phyloP scores from a whole-genome alignment of 2,797 vertebrate genomes.

The Notamacropus eugenii region DNA sequence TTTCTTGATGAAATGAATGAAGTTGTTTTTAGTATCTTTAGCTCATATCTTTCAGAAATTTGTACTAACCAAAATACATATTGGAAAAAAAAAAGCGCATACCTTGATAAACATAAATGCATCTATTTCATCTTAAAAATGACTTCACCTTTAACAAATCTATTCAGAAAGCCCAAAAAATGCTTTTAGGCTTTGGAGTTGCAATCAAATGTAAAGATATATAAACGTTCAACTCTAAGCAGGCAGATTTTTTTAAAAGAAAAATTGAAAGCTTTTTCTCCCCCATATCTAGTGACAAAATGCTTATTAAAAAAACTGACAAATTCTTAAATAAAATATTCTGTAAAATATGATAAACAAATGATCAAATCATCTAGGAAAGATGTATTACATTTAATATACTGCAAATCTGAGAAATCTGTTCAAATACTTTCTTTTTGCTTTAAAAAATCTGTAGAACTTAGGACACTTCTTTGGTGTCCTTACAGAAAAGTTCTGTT shows the following conservation, averaged over 20 bases:
- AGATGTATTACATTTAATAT: not conserved
- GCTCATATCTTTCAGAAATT: not conserved
- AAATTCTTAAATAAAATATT: not conserved
- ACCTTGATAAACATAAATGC: not conserved
- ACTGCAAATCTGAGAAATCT: not conserved
- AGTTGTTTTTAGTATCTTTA: not conserved
- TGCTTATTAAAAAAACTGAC: not conserved
- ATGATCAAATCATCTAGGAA: not conserved
- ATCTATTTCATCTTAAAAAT: not conserved
- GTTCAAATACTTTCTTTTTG: not conserved
- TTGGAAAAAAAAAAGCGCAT: rapidly evolving
- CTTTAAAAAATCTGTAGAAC: not conserved
- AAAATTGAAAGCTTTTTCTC: not conserved
- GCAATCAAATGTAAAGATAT: not conserved
- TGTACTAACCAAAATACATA: not conserved
- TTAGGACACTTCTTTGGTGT: not conserved
- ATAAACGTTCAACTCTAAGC: not conserved
- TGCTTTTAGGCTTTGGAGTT: not conserved
- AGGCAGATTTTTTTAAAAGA: slow-evolving; percentile 10
- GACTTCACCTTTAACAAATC: not conserved
- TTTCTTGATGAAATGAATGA: not conserved
- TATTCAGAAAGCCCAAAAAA: not conserved
- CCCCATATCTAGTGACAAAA: not conserved
- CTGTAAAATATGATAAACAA: not conserved
- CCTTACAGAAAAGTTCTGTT: not conserved